Conservation (phyloP, 2,888 invertebrate genomes). For the Tigriopus californicus region DNA sequence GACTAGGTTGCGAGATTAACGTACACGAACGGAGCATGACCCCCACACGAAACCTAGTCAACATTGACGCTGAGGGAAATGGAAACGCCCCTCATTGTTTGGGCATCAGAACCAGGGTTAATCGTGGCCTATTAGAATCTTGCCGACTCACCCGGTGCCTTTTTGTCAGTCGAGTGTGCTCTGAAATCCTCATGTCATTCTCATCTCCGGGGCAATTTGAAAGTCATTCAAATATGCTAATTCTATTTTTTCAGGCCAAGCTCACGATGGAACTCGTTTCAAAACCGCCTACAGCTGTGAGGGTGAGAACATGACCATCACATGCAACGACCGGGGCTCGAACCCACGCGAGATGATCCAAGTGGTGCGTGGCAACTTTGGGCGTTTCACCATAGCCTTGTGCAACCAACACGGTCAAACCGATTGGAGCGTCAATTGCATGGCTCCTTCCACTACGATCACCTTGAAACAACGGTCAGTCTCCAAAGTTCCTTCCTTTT, state of each 20-base stretch:
- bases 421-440: conserved; percentile 87
- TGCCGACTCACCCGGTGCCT: too few species aligned
- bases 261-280: conserved; percentile 53
- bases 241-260: background rate
- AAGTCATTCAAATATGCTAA: background rate
- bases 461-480: conserved; percentile 49
- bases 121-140: too few species aligned
- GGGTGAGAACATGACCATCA: conserved; percentile 67
- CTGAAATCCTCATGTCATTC: too few species aligned
- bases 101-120: too few species aligned
- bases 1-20: too few species aligned
- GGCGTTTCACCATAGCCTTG: conserved; percentile 77
- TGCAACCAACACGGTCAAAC: conserved; percentile 88
- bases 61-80: too few species aligned
- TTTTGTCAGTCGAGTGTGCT: too few species aligned
- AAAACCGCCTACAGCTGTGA: conserved; percentile 85
- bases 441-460: conserved; percentile 66
- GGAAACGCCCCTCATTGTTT: too few species aligned
- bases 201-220: too few species aligned
- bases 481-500: background rate
- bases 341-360: conserved; percentile 63
- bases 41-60: too few species aligned
- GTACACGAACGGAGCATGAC: too few species aligned
- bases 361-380: conserved; percentile 79
- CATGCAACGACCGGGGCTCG: conserved; percentile 62